These are phyloP conservation scores for Semaprochilodus insignis DNA, from an alignment of 2,797 vertebrate genomes.

Conservation along the genomic window DNA sequence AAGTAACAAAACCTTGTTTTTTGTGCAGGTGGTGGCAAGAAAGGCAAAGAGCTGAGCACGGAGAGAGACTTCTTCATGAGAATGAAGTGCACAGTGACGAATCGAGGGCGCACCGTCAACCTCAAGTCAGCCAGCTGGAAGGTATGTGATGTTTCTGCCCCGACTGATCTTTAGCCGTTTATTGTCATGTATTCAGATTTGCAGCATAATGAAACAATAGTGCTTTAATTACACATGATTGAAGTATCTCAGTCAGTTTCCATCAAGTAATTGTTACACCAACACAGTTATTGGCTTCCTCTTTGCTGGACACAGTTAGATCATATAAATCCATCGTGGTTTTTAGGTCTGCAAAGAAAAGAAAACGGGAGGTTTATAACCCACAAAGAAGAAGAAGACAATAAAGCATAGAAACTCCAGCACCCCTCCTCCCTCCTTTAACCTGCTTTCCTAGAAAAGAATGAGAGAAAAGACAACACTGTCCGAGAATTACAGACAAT, in stretches of 20 bases:
- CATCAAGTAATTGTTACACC: not conserved
- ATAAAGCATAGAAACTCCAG: not conserved
- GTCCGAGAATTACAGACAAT: not conserved
- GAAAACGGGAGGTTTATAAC: not conserved
- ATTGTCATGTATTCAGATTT: no score
- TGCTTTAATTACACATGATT: not conserved
- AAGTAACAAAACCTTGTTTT: slow-evolving; percentile 3
- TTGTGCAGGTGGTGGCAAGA: slow-evolving; percentile 83
- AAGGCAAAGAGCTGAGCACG: slow-evolving; percentile 88
- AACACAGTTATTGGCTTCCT: no score
- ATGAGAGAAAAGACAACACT: not conserved
- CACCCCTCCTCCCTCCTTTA: no score
- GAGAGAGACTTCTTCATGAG: slow-evolving; percentile 99
- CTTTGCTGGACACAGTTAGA: no score
- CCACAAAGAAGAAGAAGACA: not conserved
- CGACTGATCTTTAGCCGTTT: not conserved
- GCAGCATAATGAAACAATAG: not conserved
- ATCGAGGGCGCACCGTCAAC: slow-evolving; percentile 96
- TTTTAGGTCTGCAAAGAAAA: not conserved
- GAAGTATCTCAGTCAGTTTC: not conserved
- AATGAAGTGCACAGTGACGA: slow-evolving; percentile 99
- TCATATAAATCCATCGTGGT: no score
- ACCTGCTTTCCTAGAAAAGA: no score
- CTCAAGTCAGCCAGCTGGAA: slow-evolving; percentile 99
- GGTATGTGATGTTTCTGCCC: slow-evolving; percentile 71